Evolutionary conservation across 2,888 invertebrate species (phyloP).

Genomic region (Proisotoma minuta): DNA sequence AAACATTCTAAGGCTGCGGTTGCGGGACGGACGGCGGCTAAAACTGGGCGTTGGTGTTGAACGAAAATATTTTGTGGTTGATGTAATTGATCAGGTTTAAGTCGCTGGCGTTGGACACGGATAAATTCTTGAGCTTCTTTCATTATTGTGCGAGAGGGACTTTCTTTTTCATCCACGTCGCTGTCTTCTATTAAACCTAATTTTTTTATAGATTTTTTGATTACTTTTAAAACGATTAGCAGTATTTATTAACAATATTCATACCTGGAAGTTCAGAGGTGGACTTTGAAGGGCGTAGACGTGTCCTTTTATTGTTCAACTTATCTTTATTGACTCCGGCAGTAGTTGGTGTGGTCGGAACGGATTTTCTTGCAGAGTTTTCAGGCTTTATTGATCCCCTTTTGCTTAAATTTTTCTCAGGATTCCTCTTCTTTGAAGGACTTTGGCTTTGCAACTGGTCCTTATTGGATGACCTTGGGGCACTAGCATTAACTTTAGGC

Average conservation of each 20-base stretch:
- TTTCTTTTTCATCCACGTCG: neutral
- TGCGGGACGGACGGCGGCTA: constrained; percentile 12
- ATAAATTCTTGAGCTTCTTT: constrained; percentile 44
- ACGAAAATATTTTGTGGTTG: constrained; percentile 9
- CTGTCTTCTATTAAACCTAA: neutral
- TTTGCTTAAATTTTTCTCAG: too few species aligned
- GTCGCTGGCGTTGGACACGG: constrained; percentile 37
- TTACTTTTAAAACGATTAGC: neutral
- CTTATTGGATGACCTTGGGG: too few species aligned
- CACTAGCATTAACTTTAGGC: too few species aligned
- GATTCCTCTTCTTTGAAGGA: too few species aligned
- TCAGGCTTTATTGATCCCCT: neutral
- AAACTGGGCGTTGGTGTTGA: constrained; percentile 18
- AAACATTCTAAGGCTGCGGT: constrained; percentile 15
- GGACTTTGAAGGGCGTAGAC: neutral
- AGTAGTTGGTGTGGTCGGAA: neutral
- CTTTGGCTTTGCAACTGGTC: too few species aligned
- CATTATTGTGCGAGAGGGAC: constrained; percentile 23
- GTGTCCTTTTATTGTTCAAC: constrained; percentile 2
- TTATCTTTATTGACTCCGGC: neutral
- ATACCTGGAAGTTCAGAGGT: neutral
- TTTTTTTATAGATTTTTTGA: neutral
- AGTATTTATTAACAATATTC: neutral
- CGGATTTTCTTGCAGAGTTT: neutral
- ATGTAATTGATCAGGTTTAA: constrained; percentile 19